These are phyloP conservation scores for Heterodera filipjevi DNA, from an alignment of 2,888 invertebrate genomes.

Conservation along the genomic window DNA sequence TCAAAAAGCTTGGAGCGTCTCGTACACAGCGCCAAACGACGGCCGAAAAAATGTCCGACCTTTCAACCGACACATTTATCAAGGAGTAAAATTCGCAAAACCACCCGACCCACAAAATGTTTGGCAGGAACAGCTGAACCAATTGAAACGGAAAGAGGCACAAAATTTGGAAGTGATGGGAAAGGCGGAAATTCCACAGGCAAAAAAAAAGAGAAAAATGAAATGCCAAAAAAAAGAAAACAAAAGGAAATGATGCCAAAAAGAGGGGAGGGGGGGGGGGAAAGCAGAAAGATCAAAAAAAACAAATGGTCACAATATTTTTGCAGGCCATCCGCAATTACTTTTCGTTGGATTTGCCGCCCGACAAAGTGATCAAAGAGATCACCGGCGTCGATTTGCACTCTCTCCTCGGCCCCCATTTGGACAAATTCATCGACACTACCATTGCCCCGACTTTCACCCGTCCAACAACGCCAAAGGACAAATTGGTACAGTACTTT, in stretches of 20 bases:
- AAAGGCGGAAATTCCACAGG: conserved; percentile 11
- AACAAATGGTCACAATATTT: background rate
- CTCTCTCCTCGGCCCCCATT: conserved; percentile 17
- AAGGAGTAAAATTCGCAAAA: conserved; percentile 1
- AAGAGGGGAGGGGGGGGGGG: too few species aligned
- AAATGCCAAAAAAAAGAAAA: too few species aligned
- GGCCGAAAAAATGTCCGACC: background rate
- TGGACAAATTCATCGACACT: conserved; percentile 20
- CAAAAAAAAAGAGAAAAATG: background rate
- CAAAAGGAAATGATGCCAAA: too few species aligned
- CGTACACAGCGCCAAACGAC: background rate
- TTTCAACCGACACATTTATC: background rate
- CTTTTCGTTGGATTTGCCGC: conserved; percentile 31
- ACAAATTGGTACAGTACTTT: conserved; percentile 26
- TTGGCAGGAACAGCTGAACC: background rate
- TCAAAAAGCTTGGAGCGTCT: background rate
- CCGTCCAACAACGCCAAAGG: conserved; percentile 32
- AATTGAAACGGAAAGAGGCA: background rate
- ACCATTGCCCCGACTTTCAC: conserved; percentile 22
- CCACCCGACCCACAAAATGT: background rate
- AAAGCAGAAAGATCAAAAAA: background rate
- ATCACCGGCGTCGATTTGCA: conserved; percentile 27
- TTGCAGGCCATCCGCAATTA: conserved; percentile 24
- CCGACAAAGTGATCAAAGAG: conserved; percentile 30
- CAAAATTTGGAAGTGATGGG: background rate